Evolutionary conservation across 1,140 invertebrate species (phyloP).

Genomic region (Popillia japonica): DNA sequence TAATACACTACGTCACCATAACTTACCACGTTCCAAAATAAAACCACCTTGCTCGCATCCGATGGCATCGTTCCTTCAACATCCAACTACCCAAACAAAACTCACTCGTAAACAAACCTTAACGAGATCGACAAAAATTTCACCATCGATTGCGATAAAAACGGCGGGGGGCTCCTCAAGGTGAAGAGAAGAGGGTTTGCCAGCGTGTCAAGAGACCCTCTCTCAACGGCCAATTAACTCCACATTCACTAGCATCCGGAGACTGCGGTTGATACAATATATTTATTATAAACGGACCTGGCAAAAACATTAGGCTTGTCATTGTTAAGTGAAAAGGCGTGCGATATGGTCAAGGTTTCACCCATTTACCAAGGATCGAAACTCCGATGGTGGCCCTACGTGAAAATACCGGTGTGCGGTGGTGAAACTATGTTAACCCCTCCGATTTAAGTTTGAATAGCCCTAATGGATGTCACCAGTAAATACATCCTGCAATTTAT

Average conservation of each 20-base stretch:
- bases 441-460: not conserved
- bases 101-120: not conserved
- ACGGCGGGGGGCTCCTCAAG: not conserved
- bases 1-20: not conserved
- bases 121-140: not conserved
- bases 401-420: not conserved
- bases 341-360: constrained; percentile 14
- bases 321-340: constrained; percentile 7
- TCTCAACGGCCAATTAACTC: constrained; percentile 36
- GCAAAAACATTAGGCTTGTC: constrained; percentile 16
- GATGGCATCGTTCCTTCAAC: not conserved
- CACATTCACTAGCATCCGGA: not conserved
- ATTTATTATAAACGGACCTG: constrained; percentile 23
- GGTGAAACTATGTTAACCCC: not conserved
- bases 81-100: not conserved
- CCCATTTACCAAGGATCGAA: not conserved
- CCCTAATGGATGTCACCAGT: not conserved
- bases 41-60: not conserved
- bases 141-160: constrained; percentile 1
- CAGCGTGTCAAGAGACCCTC: constrained; percentile 6
- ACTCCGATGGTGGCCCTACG: not conserved
- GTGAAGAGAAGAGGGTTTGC: constrained; percentile 14
- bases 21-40: not conserved
- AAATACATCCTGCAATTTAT: constrained; percentile 15
- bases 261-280: constrained; percentile 20